These are phyloP conservation scores for Pseudorasbora parva DNA, from an alignment of 2,113 vertebrate species.

Conservation along the genomic window DNA sequence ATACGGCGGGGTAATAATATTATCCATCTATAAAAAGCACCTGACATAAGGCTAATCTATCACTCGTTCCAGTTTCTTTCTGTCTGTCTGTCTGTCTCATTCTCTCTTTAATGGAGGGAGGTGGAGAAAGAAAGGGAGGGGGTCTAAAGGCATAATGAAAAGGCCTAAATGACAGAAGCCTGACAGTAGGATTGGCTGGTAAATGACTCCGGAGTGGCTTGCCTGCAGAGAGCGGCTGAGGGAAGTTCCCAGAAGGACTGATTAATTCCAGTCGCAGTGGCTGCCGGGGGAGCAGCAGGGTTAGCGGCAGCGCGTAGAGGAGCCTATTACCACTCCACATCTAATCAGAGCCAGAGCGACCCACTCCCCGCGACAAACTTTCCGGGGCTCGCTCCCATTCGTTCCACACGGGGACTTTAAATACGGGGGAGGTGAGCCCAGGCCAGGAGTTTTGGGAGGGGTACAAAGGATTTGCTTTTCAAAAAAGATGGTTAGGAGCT, in stretches of 20 bases:
- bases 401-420: slow-evolving; percentile 90
- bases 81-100: slow-evolving; percentile 40
- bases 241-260: slow-evolving; percentile 99
- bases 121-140: slow-evolving; percentile 29
- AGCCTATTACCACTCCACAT: slow-evolving; percentile 98
- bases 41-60: slow-evolving; percentile 90
- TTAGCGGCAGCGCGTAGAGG: slow-evolving; percentile 89
- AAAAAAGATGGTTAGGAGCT: slow-evolving; percentile 75
- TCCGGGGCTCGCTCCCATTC: slow-evolving; percentile 83
- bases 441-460: slow-evolving; percentile 72
- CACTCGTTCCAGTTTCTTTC: slow-evolving; percentile 86
- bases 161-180: slow-evolving; percentile 98
- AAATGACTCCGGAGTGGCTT: slow-evolving; percentile 98
- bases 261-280: slow-evolving; percentile 99
- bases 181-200: slow-evolving; percentile 99
- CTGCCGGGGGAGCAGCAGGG: slow-evolving; percentile 93
- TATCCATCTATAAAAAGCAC: slow-evolving; percentile 82
- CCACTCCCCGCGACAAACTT: slow-evolving; percentile 87
- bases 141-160: slow-evolving; percentile 90
- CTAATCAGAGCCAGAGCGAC: slow-evolving; percentile 93
- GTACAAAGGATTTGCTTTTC: slow-evolving; percentile 93
- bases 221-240: slow-evolving; percentile 89
- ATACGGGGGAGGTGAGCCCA: slow-evolving; percentile 81
- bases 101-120: slow-evolving; percentile 58
- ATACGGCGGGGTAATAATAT: slow-evolving; percentile 77